Conservation (phyloP, 2,113 vertebrate genomes). For the Hippocampus zosterae region DNA sequence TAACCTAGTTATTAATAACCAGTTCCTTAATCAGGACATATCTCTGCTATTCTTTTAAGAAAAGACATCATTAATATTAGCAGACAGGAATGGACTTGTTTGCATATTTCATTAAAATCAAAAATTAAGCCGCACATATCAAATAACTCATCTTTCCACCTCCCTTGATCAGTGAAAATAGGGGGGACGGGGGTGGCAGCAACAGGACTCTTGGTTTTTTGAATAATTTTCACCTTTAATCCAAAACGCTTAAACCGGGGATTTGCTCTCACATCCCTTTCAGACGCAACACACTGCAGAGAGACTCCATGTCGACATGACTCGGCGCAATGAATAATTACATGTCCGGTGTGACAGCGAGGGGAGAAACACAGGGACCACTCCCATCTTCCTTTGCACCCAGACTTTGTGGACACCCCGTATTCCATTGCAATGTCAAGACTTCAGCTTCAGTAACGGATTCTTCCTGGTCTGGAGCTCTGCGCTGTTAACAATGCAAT, state of each 20-base stretch:
- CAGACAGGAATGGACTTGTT: no score
- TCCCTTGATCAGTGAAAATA: no score
- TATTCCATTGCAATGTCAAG: neutral
- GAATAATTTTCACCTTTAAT: neutral
- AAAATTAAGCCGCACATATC: no score
- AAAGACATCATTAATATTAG: neutral
- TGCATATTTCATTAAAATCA: no score
- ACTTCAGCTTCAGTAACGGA: constrained; percentile 4
- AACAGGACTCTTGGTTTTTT: neutral
- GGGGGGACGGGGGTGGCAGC: no score
- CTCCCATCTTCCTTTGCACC: neutral
- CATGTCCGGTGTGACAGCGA: neutral
- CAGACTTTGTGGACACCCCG: no score
- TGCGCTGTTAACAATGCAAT: constrained; percentile 6
- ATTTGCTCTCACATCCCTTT: neutral
- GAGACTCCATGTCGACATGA: neutral
- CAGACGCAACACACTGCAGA: neutral
- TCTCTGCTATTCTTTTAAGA: neutral
- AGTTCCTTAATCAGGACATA: neutral
- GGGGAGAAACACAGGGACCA: no score
- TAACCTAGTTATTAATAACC: no score
- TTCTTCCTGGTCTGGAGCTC: neutral
- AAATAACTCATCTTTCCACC: no score
- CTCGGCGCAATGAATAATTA: neutral
- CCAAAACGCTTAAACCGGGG: neutral